A percentile compares a stretch with the other conserved stretches of the same genome.
phyloP scores from a whole-genome alignment of 2,888 invertebrate species.

The Odontocolon sp. region DNA sequence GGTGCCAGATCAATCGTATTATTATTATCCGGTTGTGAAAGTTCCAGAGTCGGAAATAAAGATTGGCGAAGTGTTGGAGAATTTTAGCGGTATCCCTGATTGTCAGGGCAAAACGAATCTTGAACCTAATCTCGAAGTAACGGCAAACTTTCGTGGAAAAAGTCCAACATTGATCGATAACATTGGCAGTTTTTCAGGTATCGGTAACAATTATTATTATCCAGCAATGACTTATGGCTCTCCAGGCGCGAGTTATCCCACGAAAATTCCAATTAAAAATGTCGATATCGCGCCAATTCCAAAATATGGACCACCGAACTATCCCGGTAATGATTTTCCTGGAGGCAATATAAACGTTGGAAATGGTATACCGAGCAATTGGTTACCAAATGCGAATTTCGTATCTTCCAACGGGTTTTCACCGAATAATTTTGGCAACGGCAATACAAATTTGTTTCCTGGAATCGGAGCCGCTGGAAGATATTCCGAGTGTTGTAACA shows the following conservation, averaged over 20 bases:
- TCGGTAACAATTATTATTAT: slow-evolving; percentile 14
- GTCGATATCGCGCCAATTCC: not conserved
- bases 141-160: slow-evolving; percentile 20
- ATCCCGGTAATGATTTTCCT: slow-evolving; percentile 11
- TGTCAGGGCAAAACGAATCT: slow-evolving; percentile 46
- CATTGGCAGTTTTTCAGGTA: not conserved
- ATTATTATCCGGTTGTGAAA: slow-evolving; percentile 13
- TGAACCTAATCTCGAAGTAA: slow-evolving; percentile 25
- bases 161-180: slow-evolving; percentile 23
- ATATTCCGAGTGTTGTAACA: slow-evolving; percentile 67
- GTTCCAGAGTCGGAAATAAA: slow-evolving; percentile 23
- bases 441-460: slow-evolving; percentile 15
- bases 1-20: slow-evolving; percentile 37
- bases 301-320: slow-evolving; percentile 27
- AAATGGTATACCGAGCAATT: slow-evolving; percentile 10
- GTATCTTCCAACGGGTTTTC: slow-evolving; percentile 4
- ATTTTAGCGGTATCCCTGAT: slow-evolving; percentile 11
- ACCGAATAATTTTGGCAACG: slow-evolving; percentile 4
- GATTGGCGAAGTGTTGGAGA: slow-evolving; percentile 54
- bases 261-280: slow-evolving; percentile 19
- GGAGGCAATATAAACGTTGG: not conserved
- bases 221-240: slow-evolving; percentile 50
- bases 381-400: slow-evolving; percentile 5
- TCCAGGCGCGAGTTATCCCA: slow-evolving; percentile 42
- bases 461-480: slow-evolving; percentile 9